Percentiles rank a stretch among this genome's conserved stretches.
phyloP scores from a whole-genome alignment of 2,113 vertebrate genomes.

The Eurypyga helias region DNA sequence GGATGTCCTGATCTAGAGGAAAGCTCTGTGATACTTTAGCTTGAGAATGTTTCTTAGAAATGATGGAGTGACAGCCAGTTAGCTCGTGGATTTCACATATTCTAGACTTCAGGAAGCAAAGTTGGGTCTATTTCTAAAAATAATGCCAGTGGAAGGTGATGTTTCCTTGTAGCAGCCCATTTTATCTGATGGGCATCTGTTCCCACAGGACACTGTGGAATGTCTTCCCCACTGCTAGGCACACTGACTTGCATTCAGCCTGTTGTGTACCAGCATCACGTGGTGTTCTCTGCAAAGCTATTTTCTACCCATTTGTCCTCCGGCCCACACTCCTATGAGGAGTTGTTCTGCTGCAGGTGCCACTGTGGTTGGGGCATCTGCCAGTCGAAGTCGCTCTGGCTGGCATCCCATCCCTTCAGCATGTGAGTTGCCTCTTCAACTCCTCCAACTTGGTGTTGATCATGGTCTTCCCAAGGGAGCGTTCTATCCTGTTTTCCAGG shows the following conservation, averaged over 20 bases:
- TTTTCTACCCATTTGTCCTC: background rate
- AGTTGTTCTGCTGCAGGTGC: background rate
- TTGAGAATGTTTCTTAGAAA: background rate
- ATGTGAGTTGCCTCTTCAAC: background rate
- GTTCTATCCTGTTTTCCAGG: background rate
- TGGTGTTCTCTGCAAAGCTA: background rate
- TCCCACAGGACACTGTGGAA: background rate
- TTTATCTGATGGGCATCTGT: background rate
- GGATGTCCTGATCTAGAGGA: background rate
- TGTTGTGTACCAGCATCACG: accelerated
- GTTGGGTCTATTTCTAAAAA: background rate
- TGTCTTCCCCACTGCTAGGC: background rate
- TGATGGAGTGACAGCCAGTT: background rate
- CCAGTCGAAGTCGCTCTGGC: background rate
- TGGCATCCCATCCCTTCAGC: background rate
- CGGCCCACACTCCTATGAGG: accelerated
- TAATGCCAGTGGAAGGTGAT: background rate
- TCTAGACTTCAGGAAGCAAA: background rate
- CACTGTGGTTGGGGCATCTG: background rate
- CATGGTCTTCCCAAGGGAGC: background rate
- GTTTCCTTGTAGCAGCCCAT: background rate
- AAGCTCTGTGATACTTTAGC: background rate
- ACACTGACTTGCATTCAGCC: background rate
- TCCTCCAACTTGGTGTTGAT: background rate
- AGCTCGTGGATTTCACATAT: background rate